Conservation (phyloP, 2,797 vertebrate genomes). For the Natrix natrix region DNA sequence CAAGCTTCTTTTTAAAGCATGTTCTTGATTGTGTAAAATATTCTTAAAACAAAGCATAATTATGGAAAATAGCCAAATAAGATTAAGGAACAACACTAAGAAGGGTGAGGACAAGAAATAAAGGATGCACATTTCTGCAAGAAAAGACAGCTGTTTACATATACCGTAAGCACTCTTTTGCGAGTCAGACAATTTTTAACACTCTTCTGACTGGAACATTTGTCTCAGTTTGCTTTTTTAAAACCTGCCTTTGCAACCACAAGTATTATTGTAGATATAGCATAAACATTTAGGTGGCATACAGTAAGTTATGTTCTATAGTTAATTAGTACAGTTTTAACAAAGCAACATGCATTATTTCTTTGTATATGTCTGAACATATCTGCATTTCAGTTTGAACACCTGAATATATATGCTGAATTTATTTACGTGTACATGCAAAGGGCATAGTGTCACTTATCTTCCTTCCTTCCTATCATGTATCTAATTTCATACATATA, state of each 20-base stretch:
- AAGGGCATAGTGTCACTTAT: background rate
- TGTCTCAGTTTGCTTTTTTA: background rate
- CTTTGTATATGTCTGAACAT: background rate
- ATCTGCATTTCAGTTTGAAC: background rate
- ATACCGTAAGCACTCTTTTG: background rate
- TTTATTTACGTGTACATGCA: background rate
- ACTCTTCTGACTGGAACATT: background rate
- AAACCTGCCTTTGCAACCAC: background rate
- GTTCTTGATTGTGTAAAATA: background rate
- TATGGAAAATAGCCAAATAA: slow-evolving; percentile 10
- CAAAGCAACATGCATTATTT: background rate
- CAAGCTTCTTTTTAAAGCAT: slow-evolving; percentile 4
- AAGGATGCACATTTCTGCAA: background rate
- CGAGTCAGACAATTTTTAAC: background rate
- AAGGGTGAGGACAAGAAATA: background rate
- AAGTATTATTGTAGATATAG: background rate
- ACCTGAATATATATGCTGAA: background rate
- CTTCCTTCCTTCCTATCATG: background rate
- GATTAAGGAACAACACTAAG: background rate
- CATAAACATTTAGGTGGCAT: background rate
- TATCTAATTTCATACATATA: background rate
- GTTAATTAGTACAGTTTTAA: background rate
- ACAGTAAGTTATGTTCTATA: background rate
- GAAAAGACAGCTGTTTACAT: background rate
- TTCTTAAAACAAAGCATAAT: background rate